Evolutionary conservation across 2,888 invertebrate genomes (phyloP).

Genomic region (Lasioglossum malachurum): DNA sequence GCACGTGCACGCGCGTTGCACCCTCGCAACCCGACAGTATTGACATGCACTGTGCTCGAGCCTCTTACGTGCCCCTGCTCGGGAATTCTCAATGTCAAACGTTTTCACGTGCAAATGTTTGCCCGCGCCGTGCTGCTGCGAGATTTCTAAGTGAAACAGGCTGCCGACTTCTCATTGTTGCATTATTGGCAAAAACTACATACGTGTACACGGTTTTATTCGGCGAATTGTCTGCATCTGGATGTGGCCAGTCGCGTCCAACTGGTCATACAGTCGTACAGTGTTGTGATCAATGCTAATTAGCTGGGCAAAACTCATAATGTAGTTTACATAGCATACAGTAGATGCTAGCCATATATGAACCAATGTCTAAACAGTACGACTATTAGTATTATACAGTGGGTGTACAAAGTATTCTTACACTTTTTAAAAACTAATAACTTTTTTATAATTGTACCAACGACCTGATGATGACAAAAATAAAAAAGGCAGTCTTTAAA

Average conservation of each 20-base stretch:
- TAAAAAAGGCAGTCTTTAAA: no score
- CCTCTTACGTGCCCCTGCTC: constrained; percentile 3
- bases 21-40: constrained; percentile 16
- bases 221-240: neutral
- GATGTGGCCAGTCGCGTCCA: no score
- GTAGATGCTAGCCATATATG: no score
- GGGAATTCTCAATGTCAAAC: constrained; percentile 43
- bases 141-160: neutral
- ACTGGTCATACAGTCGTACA: neutral
- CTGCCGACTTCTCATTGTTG: neutral
- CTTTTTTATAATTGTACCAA: no score
- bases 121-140: neutral
- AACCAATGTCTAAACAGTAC: no score
- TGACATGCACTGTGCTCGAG: constrained; percentile 35
- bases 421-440: no score
- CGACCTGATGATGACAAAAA: no score
- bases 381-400: no score
- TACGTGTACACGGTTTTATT: neutral
- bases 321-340: no score
- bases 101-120: constrained; percentile 49
- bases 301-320: no score
- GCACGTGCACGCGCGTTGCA: constrained; percentile 12
- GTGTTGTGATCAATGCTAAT: no score
- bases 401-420: no score
- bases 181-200: neutral